Evolutionary conservation across 2,113 vertebrate species (phyloP).

Genomic region (Megaceryle maxima): DNA sequence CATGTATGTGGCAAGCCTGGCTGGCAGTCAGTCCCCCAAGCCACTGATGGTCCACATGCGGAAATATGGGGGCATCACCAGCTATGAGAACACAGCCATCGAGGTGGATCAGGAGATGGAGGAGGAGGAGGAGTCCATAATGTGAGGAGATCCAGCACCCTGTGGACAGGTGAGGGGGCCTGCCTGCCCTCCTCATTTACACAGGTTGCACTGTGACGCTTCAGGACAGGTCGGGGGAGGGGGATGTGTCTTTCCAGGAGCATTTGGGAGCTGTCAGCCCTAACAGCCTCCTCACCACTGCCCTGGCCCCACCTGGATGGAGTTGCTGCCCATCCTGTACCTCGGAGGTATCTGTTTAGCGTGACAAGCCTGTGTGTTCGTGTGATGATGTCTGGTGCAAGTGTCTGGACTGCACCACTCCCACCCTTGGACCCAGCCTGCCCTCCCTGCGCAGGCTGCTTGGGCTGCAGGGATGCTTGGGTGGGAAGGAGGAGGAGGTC

Average conservation of each 20-base stretch:
- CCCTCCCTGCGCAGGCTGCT: background rate
- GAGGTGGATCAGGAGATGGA: conserved; percentile 82
- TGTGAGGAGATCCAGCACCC: conserved; percentile 49
- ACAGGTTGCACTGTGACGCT: conserved; percentile 31
- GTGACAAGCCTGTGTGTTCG: background rate
- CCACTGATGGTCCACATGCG: conserved; percentile 84
- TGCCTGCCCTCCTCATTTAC: background rate
- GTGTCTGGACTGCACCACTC: background rate
- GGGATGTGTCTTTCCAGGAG: background rate
- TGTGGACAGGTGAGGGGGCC: background rate
- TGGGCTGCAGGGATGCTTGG: background rate
- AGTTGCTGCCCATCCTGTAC: background rate
- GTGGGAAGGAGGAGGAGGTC: background rate
- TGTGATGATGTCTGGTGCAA: conserved; percentile 24
- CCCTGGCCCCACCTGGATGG: background rate
- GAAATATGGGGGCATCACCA: conserved; percentile 82
- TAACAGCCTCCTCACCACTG: background rate
- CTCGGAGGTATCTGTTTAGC: background rate
- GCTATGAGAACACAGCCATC: conserved; percentile 81
- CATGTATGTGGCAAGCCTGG: conserved; percentile 76
- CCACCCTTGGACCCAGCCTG: background rate
- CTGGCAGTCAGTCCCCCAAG: conserved; percentile 80
- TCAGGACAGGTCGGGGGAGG: background rate
- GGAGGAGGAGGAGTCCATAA: conserved; percentile 79
- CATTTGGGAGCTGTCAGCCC: background rate